These are phyloP conservation scores for Leuctra nigra DNA, from an alignment of 2,888 invertebrate species.

Conservation along the genomic window DNA sequence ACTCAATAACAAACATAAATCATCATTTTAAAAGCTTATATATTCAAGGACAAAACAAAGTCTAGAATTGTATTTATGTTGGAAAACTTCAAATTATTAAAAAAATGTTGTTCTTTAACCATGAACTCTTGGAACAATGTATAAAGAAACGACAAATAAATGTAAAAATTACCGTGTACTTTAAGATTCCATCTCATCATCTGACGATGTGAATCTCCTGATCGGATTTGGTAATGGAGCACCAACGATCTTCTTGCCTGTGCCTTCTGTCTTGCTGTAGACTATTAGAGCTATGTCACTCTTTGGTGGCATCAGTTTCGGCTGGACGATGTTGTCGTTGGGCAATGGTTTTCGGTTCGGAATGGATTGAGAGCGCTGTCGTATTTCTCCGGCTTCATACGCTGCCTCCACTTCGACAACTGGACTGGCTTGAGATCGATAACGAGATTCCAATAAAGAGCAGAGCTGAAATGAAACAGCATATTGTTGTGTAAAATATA, in stretches of 20 bases:
- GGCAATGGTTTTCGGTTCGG: neutral
- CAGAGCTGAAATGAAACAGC: conserved; percentile 31
- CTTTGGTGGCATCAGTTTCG: neutral
- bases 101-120: too few relatives aligned
- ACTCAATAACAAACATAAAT: too few relatives aligned
- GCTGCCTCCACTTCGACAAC: conserved; percentile 48
- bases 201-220: too few relatives aligned
- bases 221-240: neutral
- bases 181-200: too few relatives aligned
- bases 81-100: too few relatives aligned
- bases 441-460: conserved; percentile 29
- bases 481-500: too few relatives aligned
- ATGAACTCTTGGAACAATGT: too few relatives aligned
- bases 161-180: too few relatives aligned
- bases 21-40: too few relatives aligned
- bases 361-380: conserved; percentile 24
- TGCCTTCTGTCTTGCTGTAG: neutral
- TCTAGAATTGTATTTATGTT: too few relatives aligned
- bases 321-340: neutral
- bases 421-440: conserved; percentile 33
- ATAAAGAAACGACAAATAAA: too few relatives aligned
- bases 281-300: neutral
- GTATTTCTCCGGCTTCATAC: conserved; percentile 46
- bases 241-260: neutral
- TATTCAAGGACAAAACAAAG: too few relatives aligned